Evolutionary conservation across 2,888 invertebrate genomes (phyloP).

Genomic region (Stomorhina lunata): DNA sequence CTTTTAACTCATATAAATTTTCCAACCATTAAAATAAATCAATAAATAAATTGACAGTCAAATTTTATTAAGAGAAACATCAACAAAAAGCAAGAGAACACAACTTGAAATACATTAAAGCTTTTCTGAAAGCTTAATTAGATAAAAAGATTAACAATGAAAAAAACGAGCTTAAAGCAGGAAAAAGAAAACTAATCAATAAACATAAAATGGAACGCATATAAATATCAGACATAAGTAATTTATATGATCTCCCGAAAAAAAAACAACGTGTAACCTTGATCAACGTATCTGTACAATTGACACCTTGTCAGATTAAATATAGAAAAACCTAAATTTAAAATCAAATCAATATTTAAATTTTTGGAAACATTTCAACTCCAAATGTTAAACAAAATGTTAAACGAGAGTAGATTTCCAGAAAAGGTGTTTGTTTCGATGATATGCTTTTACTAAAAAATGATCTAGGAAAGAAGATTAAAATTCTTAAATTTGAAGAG

Average conservation of each 20-base stretch:
- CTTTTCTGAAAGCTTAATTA: constrained; percentile 30
- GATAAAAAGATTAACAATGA: constrained; percentile 30
- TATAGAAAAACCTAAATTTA: constrained; percentile 9
- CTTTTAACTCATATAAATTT: too few relatives aligned
- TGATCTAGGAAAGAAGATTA: constrained; percentile 55
- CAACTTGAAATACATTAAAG: not conserved
- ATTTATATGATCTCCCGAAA: constrained; percentile 19
- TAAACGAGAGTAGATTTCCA: not conserved
- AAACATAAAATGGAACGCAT: too few relatives aligned
- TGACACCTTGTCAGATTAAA: constrained; percentile 62
- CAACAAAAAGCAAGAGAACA: too few relatives aligned
- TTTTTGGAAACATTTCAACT: constrained; percentile 16
- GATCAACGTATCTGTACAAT: constrained; percentile 27
- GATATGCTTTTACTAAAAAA: not conserved
- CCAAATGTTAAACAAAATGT: constrained; percentile 1
- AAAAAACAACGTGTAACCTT: constrained; percentile 34
- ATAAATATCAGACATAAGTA: not conserved
- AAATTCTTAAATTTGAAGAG: constrained; percentile 4
- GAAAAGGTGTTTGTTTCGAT: constrained; percentile 38
- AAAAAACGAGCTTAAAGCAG: not conserved
- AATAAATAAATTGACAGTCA: not conserved
- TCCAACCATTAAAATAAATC: too few relatives aligned
- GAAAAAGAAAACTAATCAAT: constrained; percentile 19
- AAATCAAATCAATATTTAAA: not conserved
- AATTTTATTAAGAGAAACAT: too few relatives aligned